Conservation (phyloP, 2,888 invertebrate species). For the Lasioglossum villosulum region DNA sequence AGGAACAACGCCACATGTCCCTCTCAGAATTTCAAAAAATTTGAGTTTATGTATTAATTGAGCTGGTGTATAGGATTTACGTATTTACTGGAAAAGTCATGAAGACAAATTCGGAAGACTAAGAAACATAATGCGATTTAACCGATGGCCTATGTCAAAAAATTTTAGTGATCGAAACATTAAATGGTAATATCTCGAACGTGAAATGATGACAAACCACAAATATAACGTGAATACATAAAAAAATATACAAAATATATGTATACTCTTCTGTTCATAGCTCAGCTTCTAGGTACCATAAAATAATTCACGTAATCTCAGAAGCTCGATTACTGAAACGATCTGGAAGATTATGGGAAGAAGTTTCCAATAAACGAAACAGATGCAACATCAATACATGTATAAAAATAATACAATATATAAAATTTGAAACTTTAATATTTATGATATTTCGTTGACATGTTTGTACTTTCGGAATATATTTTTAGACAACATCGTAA, state of each 20-base stretch:
- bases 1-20: too few species aligned
- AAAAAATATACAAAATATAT: not conserved
- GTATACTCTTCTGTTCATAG: not conserved
- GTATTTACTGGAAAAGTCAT: too few species aligned
- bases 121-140: too few species aligned
- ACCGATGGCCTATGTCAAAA: too few species aligned
- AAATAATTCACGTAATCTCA: not conserved
- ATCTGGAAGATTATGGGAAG: not conserved
- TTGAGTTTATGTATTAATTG: too few species aligned
- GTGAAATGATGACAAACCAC: too few species aligned
- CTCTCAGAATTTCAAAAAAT: too few species aligned
- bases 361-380: not conserved
- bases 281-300: not conserved
- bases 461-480: constrained; percentile 16
- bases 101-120: too few species aligned
- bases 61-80: too few species aligned
- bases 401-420: not conserved
- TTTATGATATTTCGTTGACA: not conserved
- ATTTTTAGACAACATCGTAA: not conserved
- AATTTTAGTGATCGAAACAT: too few species aligned
- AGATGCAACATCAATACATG: too few species aligned
- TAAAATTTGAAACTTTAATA: not conserved
- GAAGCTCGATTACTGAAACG: not conserved
- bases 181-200: too few species aligned
- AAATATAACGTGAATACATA: not conserved